Percentiles rank a stretch among this genome's conserved stretches.
phyloP scores from a whole-genome alignment of 2,888 invertebrate species.

The Macrophya annulata region DNA sequence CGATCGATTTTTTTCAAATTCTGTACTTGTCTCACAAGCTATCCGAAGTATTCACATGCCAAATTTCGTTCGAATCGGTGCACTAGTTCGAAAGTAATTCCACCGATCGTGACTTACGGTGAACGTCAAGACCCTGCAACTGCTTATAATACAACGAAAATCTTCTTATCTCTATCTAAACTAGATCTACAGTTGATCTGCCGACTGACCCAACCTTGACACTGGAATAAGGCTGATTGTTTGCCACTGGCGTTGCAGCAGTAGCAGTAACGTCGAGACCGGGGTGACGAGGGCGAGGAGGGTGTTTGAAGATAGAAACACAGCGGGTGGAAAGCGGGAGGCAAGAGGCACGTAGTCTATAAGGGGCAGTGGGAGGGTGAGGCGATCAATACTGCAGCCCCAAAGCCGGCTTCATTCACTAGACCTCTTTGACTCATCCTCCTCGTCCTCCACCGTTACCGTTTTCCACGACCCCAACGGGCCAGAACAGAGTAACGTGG shows the following conservation, averaged over 20 bases:
- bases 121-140: conserved; percentile 1
- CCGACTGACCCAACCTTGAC: conserved; percentile 72
- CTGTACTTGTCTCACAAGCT: neutral
- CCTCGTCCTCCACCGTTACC: conserved; percentile 1
- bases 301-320: conserved; percentile 38
- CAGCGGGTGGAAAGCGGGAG: conserved; percentile 37
- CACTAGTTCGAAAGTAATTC: neutral
- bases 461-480: neutral
- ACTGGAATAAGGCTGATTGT: conserved; percentile 67
- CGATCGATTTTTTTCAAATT: neutral
- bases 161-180: neutral
- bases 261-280: conserved; percentile 38
- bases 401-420: conserved; percentile 71
- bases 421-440: conserved; percentile 51
- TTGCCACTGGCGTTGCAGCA: conserved; percentile 61
- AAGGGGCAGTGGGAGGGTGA: conserved; percentile 69
- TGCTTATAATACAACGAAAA: neutral
- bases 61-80: neutral
- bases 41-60: neutral
- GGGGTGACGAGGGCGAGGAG: conserved; percentile 52
- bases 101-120: neutral
- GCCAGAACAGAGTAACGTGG: conserved; percentile 29
- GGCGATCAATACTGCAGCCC: conserved; percentile 75
- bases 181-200: conserved; percentile 26
- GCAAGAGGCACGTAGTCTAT: conserved; percentile 25